Percentiles rank a stretch among this genome's conserved stretches.
These are phyloP conservation scores for Bombycilla garrulus DNA, from an alignment of 2,113 vertebrate species.

Conservation along the genomic window DNA sequence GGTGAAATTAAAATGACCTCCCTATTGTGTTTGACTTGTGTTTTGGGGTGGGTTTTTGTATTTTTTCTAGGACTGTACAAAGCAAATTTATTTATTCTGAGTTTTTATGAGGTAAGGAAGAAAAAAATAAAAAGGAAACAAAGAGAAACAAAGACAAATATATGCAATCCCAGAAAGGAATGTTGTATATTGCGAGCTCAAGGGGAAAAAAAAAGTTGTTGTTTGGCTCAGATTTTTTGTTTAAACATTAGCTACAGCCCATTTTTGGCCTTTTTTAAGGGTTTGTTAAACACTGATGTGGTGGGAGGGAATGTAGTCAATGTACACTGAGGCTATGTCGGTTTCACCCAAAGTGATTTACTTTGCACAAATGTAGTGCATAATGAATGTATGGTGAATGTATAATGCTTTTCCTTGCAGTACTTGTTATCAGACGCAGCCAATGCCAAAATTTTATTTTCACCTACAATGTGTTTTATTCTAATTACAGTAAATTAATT, in stretches of 20 bases:
- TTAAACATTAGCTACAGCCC: background rate
- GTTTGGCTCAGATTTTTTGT: background rate
- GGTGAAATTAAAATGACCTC: slow-evolving; percentile 38
- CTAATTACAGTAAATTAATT: slow-evolving; percentile 37
- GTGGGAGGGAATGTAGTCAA: background rate
- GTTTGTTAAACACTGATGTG: background rate
- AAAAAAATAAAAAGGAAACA: accelerated
- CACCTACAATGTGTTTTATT: slow-evolving; percentile 8
- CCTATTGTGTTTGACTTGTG: background rate
- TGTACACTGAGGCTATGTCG: background rate
- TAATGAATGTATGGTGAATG: background rate
- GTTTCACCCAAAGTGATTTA: slow-evolving; percentile 3
- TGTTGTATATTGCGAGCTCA: background rate
- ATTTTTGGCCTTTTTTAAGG: background rate
- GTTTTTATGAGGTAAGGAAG: background rate
- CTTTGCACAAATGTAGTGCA: background rate
- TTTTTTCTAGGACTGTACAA: background rate
- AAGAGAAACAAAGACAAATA: background rate
- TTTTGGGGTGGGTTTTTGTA: background rate
- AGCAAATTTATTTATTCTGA: background rate
- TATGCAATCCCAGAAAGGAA: background rate
- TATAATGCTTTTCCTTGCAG: background rate
- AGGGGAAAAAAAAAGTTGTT: background rate
- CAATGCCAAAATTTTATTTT: slow-evolving; percentile 4
- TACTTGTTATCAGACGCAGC: background rate